Evolutionary conservation across 2,797 vertebrate genomes (phyloP).

Genomic region (Aldrovandia affinis): DNA sequence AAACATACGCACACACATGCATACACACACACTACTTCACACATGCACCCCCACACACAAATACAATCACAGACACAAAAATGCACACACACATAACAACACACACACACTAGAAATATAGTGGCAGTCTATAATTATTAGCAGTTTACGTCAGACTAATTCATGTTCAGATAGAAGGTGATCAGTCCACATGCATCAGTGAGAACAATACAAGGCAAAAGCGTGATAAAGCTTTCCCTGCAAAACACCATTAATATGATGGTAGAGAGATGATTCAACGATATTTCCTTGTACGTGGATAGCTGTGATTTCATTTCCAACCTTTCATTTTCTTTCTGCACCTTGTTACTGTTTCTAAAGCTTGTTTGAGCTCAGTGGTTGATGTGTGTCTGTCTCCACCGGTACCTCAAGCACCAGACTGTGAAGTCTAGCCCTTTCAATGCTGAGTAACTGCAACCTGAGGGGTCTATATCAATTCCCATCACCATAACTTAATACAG

Average conservation of each 20-base stretch:
- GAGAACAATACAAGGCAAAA: neutral
- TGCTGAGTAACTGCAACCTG: neutral
- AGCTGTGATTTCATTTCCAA: neutral
- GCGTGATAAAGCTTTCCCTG: neutral
- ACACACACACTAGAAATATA: constrained; percentile 26
- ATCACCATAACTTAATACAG: neutral
- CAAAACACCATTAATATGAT: neutral
- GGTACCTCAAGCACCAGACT: neutral
- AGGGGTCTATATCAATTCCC: neutral
- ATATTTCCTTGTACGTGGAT: neutral
- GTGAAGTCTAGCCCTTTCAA: neutral
- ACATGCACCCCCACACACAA: constrained; percentile 5
- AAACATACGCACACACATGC: constrained; percentile 11
- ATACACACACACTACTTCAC: neutral
- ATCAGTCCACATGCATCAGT: constrained; percentile 38
- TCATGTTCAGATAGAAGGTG: constrained; percentile 40
- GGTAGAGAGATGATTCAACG: neutral
- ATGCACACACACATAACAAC: neutral
- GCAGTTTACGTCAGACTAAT: constrained; percentile 43
- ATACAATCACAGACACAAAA: constrained; percentile 23
- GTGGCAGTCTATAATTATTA: constrained; percentile 37
- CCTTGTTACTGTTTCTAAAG: neutral
- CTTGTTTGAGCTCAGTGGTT: neutral
- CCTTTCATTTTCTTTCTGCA: neutral
- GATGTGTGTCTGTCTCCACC: neutral